Evolutionary conservation across 53 echinoderm and acorn worm genomes (phyloP).

Genomic region (Echinometra lucunter): DNA sequence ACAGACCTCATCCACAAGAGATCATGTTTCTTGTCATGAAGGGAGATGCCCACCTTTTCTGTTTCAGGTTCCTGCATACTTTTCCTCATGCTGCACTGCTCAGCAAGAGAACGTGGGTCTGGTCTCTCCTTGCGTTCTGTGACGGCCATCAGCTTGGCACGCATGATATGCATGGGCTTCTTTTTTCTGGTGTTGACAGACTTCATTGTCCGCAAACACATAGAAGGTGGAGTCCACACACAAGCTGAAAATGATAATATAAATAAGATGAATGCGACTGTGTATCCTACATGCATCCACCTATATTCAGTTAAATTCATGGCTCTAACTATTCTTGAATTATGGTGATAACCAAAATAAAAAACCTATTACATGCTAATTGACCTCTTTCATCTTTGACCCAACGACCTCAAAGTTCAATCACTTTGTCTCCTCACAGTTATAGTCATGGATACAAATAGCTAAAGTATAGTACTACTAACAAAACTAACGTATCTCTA

Average conservation of each 20-base stretch:
- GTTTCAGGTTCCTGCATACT: constrained; percentile 41
- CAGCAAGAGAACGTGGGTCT: constrained; percentile 76
- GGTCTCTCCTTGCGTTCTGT: constrained; percentile 74
- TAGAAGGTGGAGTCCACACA: constrained; percentile 69
- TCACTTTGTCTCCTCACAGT: too few species aligned
- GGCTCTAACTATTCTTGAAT: too few species aligned
- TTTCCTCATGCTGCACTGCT: constrained; percentile 72
- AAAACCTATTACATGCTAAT: too few species aligned
- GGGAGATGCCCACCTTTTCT: not conserved
- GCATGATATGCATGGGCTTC: constrained; percentile 89
- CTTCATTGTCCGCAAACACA: constrained; percentile 82
- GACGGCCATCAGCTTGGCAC: constrained; percentile 89
- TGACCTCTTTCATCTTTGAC: too few species aligned
- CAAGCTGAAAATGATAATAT: not conserved
- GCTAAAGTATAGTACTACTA: too few species aligned
- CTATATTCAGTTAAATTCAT: too few species aligned
- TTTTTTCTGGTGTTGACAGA: constrained; percentile 87
- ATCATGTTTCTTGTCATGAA: not conserved
- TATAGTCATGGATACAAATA: too few species aligned
- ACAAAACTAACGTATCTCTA: too few species aligned
- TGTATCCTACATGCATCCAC: too few species aligned
- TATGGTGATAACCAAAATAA: too few species aligned
- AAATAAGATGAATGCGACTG: too few species aligned
- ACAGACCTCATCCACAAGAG: not conserved
- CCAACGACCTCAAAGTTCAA: too few species aligned